A percentile compares a stretch with the other conserved stretches of the same genome.
Conservation (phyloP, 2,113 vertebrate species). For the Nyctibius bracteatus region DNA sequence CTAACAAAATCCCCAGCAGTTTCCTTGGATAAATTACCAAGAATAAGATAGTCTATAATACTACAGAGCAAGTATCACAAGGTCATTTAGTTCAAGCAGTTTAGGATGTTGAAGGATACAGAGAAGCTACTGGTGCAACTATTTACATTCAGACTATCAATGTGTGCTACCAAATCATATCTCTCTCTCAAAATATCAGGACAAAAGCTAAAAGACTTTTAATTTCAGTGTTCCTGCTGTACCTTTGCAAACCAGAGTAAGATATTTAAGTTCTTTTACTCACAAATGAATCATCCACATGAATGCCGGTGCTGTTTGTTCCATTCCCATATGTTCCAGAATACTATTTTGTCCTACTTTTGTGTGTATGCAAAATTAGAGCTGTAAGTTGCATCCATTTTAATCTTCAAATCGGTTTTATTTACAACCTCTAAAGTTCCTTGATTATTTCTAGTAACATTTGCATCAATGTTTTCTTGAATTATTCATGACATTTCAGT, state of each 20-base stretch:
- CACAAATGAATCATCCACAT: slow-evolving; percentile 16
- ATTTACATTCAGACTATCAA: background rate
- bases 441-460: slow-evolving; percentile 60
- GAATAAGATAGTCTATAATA: background rate
- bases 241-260: background rate
- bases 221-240: background rate
- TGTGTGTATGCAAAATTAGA: slow-evolving; percentile 39
- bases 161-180: background rate
- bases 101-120: background rate
- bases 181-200: background rate
- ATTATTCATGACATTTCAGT: slow-evolving; percentile 71
- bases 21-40: background rate
- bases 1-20: background rate
- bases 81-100: background rate
- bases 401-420: slow-evolving; percentile 59
- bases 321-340: slow-evolving; percentile 34
- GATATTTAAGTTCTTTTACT: slow-evolving; percentile 27
- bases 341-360: slow-evolving; percentile 57
- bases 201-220: background rate
- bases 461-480: slow-evolving; percentile 50
- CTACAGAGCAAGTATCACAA: background rate
- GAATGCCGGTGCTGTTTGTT: background rate
- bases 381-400: slow-evolving; percentile 54
- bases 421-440: slow-evolving; percentile 58
- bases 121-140: background rate